A percentile compares a stretch with the other conserved stretches of the same genome.
These are phyloP conservation scores for Nematostella vectensis DNA, from an alignment of 92 coral and sea anemone species.

Conservation along the genomic window DNA sequence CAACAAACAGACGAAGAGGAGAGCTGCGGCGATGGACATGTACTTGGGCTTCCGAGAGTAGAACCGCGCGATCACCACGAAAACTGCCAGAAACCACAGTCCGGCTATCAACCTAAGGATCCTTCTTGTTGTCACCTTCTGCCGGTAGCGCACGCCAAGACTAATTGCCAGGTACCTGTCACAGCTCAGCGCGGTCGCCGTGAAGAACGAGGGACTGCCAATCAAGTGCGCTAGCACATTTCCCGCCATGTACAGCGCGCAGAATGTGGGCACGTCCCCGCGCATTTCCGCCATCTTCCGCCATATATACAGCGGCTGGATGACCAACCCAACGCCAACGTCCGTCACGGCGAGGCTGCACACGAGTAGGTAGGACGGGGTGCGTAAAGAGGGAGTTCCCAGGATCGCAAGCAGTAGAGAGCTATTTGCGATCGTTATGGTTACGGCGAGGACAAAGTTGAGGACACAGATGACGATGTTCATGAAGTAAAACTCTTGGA, in stretches of 20 bases:
- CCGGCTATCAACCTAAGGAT: not conserved
- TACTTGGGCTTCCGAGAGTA: conserved; percentile 1
- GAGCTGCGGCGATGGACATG: conserved; percentile 1
- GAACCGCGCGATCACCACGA: not conserved
- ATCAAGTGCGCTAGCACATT: not conserved
- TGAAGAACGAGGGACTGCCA: conserved; percentile 3
- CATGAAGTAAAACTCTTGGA: not conserved
- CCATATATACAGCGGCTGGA: conserved; percentile 4
- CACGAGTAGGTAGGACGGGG: not conserved
- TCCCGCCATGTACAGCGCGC: not conserved
- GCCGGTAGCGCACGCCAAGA: not conserved
- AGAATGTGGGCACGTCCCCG: not conserved
- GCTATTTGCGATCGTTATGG: not conserved
- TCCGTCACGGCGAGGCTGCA: not conserved
- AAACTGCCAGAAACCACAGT: not conserved
- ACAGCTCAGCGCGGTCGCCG: not conserved
- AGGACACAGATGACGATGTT: not conserved
- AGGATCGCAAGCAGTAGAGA: not conserved
- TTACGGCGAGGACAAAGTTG: not conserved
- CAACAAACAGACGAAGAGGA: not conserved
- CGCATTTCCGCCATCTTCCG: conserved; percentile 4
- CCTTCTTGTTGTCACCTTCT: not conserved
- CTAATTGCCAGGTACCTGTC: conserved; percentile 1
- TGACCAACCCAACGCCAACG: not conserved
- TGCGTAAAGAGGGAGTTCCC: not conserved